Conservation (phyloP, 2,888 invertebrate species). For the Hydrotaea diabolus region DNA sequence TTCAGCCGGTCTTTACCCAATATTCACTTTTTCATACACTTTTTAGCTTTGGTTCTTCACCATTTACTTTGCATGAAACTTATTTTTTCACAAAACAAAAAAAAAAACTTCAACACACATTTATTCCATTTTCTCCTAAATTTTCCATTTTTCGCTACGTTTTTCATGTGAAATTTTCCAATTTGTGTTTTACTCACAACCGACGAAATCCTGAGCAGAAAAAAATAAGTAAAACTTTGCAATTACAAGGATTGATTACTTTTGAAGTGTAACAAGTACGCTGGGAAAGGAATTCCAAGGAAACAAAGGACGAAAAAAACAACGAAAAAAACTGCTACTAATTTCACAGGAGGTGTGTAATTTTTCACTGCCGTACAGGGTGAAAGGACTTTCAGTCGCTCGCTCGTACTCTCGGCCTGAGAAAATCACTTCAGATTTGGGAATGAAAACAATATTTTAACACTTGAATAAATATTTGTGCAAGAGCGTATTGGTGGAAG, state of each 20-base stretch:
- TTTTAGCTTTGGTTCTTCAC: neutral
- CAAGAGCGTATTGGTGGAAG: constrained; percentile 32
- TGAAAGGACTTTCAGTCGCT: constrained; percentile 37
- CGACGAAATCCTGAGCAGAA: constrained; percentile 23
- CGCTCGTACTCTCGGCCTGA: neutral
- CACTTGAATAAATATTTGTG: constrained; percentile 79
- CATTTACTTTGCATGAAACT: constrained; percentile 23
- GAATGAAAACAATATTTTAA: constrained; percentile 72
- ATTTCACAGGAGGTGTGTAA: constrained; percentile 76
- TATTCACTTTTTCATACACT: neutral
- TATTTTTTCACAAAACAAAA: constrained; percentile 15
- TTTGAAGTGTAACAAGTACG: constrained; percentile 67
- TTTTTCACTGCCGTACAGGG: constrained; percentile 73
- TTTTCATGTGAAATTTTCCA: constrained; percentile 75
- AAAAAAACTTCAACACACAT: constrained; percentile 25
- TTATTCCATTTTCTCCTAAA: constrained; percentile 67
- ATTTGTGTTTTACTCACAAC: constrained; percentile 59
- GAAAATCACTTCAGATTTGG: constrained; percentile 50
- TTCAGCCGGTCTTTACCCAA: neutral
- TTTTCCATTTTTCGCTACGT: constrained; percentile 76
- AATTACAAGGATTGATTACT: constrained; percentile 80
- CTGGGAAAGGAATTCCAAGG: constrained; percentile 50
- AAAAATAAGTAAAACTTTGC: constrained; percentile 72
- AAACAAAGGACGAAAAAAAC: constrained; percentile 36
- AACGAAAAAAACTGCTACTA: constrained; percentile 49